Evolutionary conservation across 2,113 vertebrate genomes (phyloP), one percentile per base, ranked within the genome.

Genomic region (Oryzias celebensis): DNA sequence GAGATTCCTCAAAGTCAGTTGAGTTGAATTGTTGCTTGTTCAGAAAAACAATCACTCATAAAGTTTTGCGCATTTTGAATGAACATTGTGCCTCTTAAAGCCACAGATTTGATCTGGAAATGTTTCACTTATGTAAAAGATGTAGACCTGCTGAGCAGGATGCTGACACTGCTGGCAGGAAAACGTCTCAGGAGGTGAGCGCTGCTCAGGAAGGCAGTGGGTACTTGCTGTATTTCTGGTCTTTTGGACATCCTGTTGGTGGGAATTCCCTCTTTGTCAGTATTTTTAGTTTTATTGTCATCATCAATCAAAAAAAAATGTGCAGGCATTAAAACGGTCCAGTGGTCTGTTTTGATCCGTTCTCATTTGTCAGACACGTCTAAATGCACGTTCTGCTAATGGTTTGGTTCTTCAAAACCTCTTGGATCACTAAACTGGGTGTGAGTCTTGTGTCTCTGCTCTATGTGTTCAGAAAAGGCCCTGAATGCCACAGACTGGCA

Each of bases 191-290:
- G 87, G 89, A 72, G 70, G 58, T 71, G 15, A 63, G 14, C 46
- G 65, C 47, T 62, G 58, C 52, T 64, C 88, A 88, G 90, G 90
- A 91, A 90, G 78, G 61, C 57, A 66, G 62, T n/a, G 52, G 64
- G 49, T 70, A 78, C 73, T 75, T 71, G 61, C 14, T 20, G 1
- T 31, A 49, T 54, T 66, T 77, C 18, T 67, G 58, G 31, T 60
- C 36, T 48, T 67, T 51, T 75, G 65, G 42, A 75, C 56, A 80
- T 78, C 73, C 59, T 23, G 64, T 22, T 18, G 46, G 76, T 66
- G 65, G 83, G 78, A 88, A 85, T 41, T 72, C 73, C 79, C 51
- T 81, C 71, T 59, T 43, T 52, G 22, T 60, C 49, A 71, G 28
- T 90, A 84, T 88, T 89, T 87, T 81, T 77, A 68, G 73, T 68